phyloP scores from a whole-genome alignment of 2,888 invertebrate genomes.

The Drosophila histrio region DNA sequence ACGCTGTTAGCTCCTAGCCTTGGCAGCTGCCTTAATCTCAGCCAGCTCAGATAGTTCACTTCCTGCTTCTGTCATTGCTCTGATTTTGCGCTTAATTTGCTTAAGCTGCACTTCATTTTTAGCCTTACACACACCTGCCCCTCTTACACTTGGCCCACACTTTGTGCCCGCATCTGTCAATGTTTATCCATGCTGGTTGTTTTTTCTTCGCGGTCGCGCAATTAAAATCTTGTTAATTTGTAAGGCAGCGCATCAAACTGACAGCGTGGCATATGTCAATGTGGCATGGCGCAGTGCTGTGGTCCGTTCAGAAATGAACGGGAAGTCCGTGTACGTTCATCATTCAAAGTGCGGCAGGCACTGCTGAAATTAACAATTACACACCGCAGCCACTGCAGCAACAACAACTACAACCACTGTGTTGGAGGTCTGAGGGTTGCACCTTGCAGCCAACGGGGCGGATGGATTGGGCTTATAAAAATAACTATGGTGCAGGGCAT shows the following conservation, averaged over 20 bases:
- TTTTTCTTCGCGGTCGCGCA: slow-evolving; percentile 49
- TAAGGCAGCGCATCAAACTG: slow-evolving; percentile 67
- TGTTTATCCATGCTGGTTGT: slow-evolving; percentile 61
- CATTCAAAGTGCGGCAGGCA: slow-evolving; percentile 51
- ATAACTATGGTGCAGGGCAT: slow-evolving; percentile 66
- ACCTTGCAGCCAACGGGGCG: slow-evolving; percentile 9
- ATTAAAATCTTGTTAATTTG: slow-evolving; percentile 76
- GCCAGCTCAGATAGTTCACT: slow-evolving; percentile 2
- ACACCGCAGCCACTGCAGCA: slow-evolving; percentile 56
- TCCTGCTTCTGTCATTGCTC: slow-evolving; percentile 23
- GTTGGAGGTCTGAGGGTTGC: not conserved
- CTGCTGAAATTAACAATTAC: slow-evolving; percentile 76
- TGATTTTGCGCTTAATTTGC: slow-evolving; percentile 76
- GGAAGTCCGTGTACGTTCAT: slow-evolving; percentile 51
- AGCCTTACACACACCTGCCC: slow-evolving; percentile 24
- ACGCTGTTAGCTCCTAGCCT: slow-evolving; percentile 18
- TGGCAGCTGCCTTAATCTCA: slow-evolving; percentile 36
- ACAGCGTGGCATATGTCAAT: slow-evolving; percentile 46
- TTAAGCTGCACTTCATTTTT: slow-evolving; percentile 75
- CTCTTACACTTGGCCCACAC: not conserved
- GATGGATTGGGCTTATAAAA: slow-evolving; percentile 58
- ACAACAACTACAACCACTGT: slow-evolving; percentile 16
- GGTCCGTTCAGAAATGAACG: slow-evolving; percentile 6
- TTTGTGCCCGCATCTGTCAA: slow-evolving; percentile 45
- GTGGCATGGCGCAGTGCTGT: slow-evolving; percentile 7